Evolutionary conservation across 2,113 vertebrate genomes (phyloP).

Genomic region (Python bivittatus): DNA sequence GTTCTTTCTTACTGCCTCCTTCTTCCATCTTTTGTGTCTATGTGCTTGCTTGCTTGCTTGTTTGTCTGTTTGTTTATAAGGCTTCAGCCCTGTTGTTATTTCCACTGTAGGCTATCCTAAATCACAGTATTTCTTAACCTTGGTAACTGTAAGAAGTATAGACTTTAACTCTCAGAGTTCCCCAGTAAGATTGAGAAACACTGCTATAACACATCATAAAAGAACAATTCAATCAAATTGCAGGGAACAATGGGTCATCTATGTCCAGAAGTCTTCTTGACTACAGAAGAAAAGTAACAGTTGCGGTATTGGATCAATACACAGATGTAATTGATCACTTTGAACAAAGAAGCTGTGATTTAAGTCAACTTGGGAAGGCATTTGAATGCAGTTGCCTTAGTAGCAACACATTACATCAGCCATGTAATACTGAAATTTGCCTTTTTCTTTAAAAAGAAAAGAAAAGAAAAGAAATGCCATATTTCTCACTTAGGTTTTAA

Average conservation of each 20-base stretch:
- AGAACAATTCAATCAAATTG: slow-evolving; percentile 15
- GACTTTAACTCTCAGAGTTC: neutral
- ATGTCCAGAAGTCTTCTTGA: too few species aligned
- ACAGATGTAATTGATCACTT: neutral
- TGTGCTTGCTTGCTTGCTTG: neutral
- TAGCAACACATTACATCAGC: neutral
- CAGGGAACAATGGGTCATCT: fast-evolving
- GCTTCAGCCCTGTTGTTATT: neutral
- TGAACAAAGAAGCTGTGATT: neutral
- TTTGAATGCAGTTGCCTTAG: neutral
- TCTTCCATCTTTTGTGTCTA: neutral
- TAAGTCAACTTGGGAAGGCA: neutral
- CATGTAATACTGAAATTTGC: neutral
- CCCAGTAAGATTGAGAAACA: neutral
- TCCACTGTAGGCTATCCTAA: slow-evolving; percentile 3
- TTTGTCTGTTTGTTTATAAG: neutral
- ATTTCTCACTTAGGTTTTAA: neutral
- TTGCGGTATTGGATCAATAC: neutral
- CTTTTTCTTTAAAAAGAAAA: slow-evolving; percentile 7
- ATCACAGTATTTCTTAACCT: neutral
- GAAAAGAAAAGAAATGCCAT: neutral
- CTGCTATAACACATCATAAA: neutral
- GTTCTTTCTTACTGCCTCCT: neutral
- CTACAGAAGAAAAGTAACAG: neutral
- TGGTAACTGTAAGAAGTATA: neutral